Conservation (phyloP, 2,888 invertebrate species). For the Monochamus alternatus region DNA sequence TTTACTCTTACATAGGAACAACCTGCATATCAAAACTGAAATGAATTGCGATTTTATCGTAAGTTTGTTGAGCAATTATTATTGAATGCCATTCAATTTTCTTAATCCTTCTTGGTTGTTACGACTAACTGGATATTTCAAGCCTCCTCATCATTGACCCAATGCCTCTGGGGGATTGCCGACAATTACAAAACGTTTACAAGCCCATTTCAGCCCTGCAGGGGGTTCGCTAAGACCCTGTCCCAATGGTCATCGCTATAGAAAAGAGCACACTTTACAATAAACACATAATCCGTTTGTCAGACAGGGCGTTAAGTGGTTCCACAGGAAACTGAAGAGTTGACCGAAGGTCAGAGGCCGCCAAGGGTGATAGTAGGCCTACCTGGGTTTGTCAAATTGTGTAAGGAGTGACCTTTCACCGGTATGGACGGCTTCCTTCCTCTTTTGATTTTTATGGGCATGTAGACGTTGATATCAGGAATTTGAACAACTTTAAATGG, state of each 20-base stretch:
- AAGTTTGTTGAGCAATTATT: no score
- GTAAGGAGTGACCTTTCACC: neutral
- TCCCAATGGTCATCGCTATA: neutral
- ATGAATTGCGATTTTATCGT: no score
- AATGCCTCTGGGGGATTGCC: conserved; percentile 17
- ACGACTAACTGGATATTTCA: no score
- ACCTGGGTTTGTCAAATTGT: neutral
- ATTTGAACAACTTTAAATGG: neutral
- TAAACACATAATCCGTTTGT: conserved; percentile 49
- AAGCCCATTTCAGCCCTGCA: conserved; percentile 41
- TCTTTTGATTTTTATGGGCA: neutral
- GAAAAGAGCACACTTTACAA: conserved; percentile 43
- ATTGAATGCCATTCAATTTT: no score
- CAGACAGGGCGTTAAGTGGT: conserved; percentile 28
- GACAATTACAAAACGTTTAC: conserved; percentile 40
- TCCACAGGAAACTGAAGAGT: conserved; percentile 18
- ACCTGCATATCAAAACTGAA: no score
- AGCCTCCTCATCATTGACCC: neutral
- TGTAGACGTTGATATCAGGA: neutral
- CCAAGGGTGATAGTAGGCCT: neutral
- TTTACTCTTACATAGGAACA: no score
- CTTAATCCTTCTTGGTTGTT: no score
- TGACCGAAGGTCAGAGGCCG: conserved; percentile 31
- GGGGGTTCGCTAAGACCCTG: neutral
- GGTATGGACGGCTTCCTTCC: neutral